Evolutionary conservation across 2,888 invertebrate genomes (phyloP), one percentile per base, ranked within the genome.

Genomic region (Brachyopa scutellaris): DNA sequence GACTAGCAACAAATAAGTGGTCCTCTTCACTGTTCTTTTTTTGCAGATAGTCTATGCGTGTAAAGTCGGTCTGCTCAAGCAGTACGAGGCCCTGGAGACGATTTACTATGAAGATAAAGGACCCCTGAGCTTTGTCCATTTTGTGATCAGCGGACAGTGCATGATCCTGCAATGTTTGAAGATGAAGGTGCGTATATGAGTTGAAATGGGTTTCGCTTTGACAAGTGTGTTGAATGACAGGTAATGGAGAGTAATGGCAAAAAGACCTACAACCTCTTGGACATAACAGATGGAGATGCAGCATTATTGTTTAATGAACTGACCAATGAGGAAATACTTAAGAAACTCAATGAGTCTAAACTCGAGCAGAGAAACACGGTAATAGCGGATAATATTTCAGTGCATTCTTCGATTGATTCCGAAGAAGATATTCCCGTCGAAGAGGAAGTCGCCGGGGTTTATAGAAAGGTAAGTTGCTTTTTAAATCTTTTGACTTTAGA

Each of bases 81-180:
- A 90, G 77, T 90, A 86, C 66, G 85, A 88, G 29, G 88, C 90
- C 0, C 73, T 88, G 73, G 88, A 90, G 36, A 88, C 87, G 7
- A 89, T 90, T 23, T 89, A 86, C 70, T 85, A 85, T 7, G 87
- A 87, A 11, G 89, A 90, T 33, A 86, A 84, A 40, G 89, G 88
- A 19, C 85, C 86, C 0, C 55, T 88, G 1, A 87, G 88, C 61
- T 88, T 86, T 74, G 90, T 89, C 0, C 87, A 88, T 69, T 90
- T 90, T 78, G 88, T 90, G 1, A 80, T 90, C 5, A 90, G 88
- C 80, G 90, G 90, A 0, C 87, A 89, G 70, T 90, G 90, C 55
- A 87, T 88, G 79, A 89, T 90, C 21, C 84, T 90, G 7, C 90
- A 90, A 67, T 88, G 88, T 59, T 85, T 90, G 0, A 87, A 88